phyloP scores from a whole-genome alignment of 2,797 vertebrate genomes.

The Pangasius sanitwongsei region DNA sequence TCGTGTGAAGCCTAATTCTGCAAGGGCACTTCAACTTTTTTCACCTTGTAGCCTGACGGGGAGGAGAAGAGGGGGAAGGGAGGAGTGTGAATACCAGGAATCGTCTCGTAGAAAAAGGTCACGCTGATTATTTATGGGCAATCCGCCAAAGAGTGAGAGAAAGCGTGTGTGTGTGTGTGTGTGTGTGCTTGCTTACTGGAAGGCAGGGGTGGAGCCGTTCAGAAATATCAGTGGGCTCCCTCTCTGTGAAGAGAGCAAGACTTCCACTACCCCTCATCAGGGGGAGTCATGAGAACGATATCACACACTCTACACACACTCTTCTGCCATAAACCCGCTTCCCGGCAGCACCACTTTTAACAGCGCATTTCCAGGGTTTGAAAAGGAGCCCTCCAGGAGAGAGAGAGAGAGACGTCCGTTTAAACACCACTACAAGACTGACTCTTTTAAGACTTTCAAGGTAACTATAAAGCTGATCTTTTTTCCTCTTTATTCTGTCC shows the following conservation, averaged over 20 bases:
- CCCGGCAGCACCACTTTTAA: slow-evolving; percentile 26
- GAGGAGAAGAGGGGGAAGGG: slow-evolving; percentile 68
- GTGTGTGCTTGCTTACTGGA: slow-evolving; percentile 71
- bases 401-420: neutral
- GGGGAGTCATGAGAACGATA: slow-evolving; percentile 41
- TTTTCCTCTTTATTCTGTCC: slow-evolving; percentile 3
- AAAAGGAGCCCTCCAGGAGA: slow-evolving; percentile 37
- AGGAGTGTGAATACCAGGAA: slow-evolving; percentile 80
- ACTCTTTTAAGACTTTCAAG: slow-evolving; percentile 55
- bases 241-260: slow-evolving; percentile 63
- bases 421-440: slow-evolving; percentile 49
- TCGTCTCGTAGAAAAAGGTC: slow-evolving; percentile 75
- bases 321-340: slow-evolving; percentile 43
- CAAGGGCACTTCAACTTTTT: slow-evolving; percentile 64
- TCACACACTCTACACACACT: slow-evolving; percentile 28
- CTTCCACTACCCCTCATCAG: slow-evolving; percentile 55
- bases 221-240: slow-evolving; percentile 69
- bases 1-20: slow-evolving; percentile 40
- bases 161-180: slow-evolving; percentile 42
- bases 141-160: slow-evolving; percentile 66
- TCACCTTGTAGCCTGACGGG: slow-evolving; percentile 68
- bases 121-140: slow-evolving; percentile 79
- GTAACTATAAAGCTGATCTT: slow-evolving; percentile 47
- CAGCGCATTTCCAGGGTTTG: slow-evolving; percentile 15
- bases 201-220: slow-evolving; percentile 76